Base-by-base conservation (phyloP, 2,113 vertebrate species). In the Prionailurus bengalensis region DNA sequence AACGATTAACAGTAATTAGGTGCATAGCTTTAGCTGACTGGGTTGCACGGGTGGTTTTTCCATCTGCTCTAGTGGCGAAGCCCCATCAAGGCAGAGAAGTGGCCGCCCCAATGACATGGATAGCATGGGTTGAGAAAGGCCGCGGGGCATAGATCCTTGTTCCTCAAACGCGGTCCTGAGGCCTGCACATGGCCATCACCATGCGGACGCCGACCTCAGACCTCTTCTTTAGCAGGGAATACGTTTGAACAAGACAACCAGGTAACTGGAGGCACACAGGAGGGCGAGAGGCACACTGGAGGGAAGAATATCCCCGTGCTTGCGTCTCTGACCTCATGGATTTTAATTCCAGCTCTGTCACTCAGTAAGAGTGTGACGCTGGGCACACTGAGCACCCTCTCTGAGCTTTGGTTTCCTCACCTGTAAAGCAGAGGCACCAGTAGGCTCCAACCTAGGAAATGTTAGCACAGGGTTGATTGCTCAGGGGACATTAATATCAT, bases 141-240 rank as follows among this genome's bases (percentile, higher is more conserved):
- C 1, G 5, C 0, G 0, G 4, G 1, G 25, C 14, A 14, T 15
- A 42, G 23, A 17, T 33, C 27, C 17, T 81, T 0, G 0, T 6
- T 42, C 33, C 45, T 51, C 51, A 7, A 17, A 25, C 31, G 29
- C 17, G 29, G 45, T 31, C 58, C 78, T 7, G 5, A 29, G 36
- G 10, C 29, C 73, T 53, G 51, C 27, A 16, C 19, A 1, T 0
- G 29, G 48, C 36, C 36, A 31, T 58, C 51, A 1, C 25, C 74
- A 15, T 9, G 12, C 15, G 29, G 21, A 36, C 0, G 16, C 81
- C 68, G 66, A 15, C 63, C 73, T 23, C 68, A 63, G 93, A 36
- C 29, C 19, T 45, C 42, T 42, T 6, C 13, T 21, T 27, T 51
- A 61, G 80, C 61, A 7, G 81, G 66, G 31, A 42, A 16, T 4